Evolutionary conservation across 2,113 vertebrate species (phyloP).

Genomic region (Regulus satrapa): DNA sequence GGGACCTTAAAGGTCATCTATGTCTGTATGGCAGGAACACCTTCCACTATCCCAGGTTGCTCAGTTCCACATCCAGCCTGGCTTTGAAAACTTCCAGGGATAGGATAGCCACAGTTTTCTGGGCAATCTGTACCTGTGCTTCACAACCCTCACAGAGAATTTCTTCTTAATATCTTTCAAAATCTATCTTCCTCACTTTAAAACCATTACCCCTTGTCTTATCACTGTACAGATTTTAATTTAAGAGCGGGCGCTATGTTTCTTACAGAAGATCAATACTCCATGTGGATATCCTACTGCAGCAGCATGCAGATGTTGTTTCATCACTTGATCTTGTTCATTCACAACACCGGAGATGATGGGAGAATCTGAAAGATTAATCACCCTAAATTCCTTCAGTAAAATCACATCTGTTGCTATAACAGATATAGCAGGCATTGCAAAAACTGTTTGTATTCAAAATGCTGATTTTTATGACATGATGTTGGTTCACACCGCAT

Average conservation of each 20-base stretch:
- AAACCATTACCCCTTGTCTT: not conserved
- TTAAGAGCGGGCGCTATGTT: accelerated
- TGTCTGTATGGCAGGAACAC: accelerated
- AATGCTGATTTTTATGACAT: not conserved
- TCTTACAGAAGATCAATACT: not conserved
- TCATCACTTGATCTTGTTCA: not conserved
- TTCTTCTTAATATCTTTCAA: not conserved
- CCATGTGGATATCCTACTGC: not conserved
- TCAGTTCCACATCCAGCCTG: accelerated
- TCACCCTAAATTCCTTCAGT: not conserved
- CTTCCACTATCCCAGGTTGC: not conserved
- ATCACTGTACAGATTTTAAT: not conserved
- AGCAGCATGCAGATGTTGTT: not conserved
- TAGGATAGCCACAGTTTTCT: accelerated
- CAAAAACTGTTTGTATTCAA: not conserved
- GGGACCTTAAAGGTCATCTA: not conserved
- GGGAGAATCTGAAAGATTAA: not conserved
- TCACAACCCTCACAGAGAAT: not conserved
- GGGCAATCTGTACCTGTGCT: accelerated
- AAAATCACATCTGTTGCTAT: not conserved
- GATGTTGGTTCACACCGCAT: not conserved
- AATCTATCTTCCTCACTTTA: not conserved
- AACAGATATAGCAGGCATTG: not conserved
- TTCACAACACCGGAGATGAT: accelerated
- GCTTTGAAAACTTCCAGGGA: not conserved